These are phyloP conservation scores for Corapipo altera DNA, from an alignment of 2,113 vertebrate genomes.

Conservation along the genomic window DNA sequence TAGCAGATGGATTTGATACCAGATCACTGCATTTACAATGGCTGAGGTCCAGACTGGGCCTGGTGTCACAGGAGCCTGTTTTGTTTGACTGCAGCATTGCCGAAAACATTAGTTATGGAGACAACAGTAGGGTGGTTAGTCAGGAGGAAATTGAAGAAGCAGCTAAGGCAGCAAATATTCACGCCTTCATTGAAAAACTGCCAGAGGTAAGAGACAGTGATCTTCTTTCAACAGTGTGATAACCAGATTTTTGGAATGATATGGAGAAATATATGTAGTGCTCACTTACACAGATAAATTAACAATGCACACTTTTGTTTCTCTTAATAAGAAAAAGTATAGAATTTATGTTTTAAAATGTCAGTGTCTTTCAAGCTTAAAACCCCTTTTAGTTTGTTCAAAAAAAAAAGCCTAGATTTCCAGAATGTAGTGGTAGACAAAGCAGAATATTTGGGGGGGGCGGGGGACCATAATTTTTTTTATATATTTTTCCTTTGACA, in stretches of 20 bases:
- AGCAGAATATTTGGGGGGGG: background rate
- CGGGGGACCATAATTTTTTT: background rate
- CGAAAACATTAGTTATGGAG: conserved; percentile 70
- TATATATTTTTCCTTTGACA: background rate
- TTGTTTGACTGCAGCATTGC: conserved; percentile 70
- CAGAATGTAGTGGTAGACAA: background rate
- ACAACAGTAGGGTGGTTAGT: conserved; percentile 48
- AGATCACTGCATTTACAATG: conserved; percentile 60
- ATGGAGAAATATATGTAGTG: background rate
- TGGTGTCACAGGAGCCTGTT: conserved; percentile 72
- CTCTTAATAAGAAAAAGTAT: background rate
- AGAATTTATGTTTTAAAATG: background rate
- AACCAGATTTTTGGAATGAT: background rate
- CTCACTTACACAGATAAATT: background rate
- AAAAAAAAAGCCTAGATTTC: background rate
- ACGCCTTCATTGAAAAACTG: conserved; percentile 66
- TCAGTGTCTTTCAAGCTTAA: background rate
- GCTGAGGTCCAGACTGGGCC: conserved; percentile 55
- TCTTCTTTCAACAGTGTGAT: background rate
- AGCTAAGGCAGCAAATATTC: conserved; percentile 70
- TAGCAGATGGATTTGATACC: conserved; percentile 67
- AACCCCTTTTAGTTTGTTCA: background rate
- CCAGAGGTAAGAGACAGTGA: conserved; percentile 54
- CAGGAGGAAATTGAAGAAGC: conserved; percentile 64
- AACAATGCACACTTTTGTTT: background rate